phyloP scores from a whole-genome alignment of 2,797 vertebrate genomes.

The Tamandua tetradactyla region DNA sequence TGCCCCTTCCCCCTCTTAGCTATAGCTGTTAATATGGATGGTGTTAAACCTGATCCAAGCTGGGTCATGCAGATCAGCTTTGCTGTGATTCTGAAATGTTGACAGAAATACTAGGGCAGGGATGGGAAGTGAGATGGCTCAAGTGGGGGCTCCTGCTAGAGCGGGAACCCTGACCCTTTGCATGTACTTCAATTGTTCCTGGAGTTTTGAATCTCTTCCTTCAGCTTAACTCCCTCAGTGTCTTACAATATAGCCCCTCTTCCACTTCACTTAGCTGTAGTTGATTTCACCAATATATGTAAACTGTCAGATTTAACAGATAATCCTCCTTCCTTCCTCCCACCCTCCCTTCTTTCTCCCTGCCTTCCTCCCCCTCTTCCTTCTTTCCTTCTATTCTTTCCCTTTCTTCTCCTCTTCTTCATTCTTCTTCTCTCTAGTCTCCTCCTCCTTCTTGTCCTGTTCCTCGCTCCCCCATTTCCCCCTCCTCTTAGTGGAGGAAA shows the following conservation, averaged over 20 bases:
- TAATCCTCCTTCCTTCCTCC: background rate
- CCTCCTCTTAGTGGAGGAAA: background rate
- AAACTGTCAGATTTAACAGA: background rate
- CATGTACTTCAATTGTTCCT: background rate
- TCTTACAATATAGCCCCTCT: background rate
- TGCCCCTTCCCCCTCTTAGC: too few species aligned
- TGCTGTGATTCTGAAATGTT: background rate
- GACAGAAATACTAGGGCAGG: background rate
- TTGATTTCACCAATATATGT: background rate
- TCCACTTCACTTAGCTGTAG: background rate
- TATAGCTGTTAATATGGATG: background rate
- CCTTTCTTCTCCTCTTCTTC: rapidly evolving
- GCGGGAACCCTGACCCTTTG: background rate
- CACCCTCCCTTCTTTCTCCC: rapidly evolving
- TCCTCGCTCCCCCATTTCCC: background rate
- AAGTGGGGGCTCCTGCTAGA: background rate
- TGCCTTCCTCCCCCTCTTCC: rapidly evolving
- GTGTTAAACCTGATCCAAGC: background rate
- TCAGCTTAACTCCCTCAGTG: background rate
- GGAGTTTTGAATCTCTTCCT: background rate
- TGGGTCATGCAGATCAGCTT: background rate
- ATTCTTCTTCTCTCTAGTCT: rapidly evolving
- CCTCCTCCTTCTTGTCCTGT: too few species aligned
- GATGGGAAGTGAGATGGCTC: background rate
- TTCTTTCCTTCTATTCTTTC: rapidly evolving